Conservation (phyloP, 35 echinoderm and acorn worm species). For the Ophiothrix spiculata region DNA sequence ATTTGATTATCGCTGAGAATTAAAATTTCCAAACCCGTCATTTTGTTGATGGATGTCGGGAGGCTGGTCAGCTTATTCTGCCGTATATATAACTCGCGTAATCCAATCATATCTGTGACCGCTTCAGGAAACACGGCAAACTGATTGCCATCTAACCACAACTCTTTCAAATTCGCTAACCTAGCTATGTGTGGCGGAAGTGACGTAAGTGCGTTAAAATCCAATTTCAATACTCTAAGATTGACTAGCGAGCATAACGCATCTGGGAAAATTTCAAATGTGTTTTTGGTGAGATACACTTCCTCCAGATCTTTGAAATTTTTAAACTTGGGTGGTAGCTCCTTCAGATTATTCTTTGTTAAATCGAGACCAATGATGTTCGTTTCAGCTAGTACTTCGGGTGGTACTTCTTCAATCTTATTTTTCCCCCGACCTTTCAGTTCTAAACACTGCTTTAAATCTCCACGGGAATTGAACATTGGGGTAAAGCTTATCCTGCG, state of each 20-base stretch:
- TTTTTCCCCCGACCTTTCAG: conserved; percentile 2
- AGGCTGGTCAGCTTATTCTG: conserved; percentile 53
- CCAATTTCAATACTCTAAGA: conserved; percentile 59
- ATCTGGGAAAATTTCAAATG: conserved; percentile 51
- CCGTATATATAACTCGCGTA: conserved; percentile 58
- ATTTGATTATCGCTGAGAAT: conserved; percentile 67
- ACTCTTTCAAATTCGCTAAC: conserved; percentile 41
- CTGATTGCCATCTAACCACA: conserved; percentile 59
- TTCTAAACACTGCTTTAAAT: conserved; percentile 17
- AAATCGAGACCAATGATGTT: conserved; percentile 54
- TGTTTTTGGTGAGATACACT: conserved; percentile 53
- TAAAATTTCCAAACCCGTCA: conserved; percentile 49
- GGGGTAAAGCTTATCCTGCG: background rate
- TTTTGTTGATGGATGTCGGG: conserved; percentile 44
- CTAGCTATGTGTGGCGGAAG: conserved; percentile 63
- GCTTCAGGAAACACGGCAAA: conserved; percentile 64
- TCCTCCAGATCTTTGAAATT: conserved; percentile 53
- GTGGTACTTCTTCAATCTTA: conserved; percentile 31
- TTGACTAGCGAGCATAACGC: conserved; percentile 48
- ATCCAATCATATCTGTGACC: conserved; percentile 47
- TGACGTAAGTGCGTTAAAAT: conserved; percentile 37
- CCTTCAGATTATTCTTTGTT: conserved; percentile 60
- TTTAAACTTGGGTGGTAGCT: conserved; percentile 57
- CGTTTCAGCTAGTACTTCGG: background rate
- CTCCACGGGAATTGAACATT: conserved; percentile 24